Evolutionary conservation across 1,140 invertebrate species (phyloP).

Genomic region (Linepithema humile): DNA sequence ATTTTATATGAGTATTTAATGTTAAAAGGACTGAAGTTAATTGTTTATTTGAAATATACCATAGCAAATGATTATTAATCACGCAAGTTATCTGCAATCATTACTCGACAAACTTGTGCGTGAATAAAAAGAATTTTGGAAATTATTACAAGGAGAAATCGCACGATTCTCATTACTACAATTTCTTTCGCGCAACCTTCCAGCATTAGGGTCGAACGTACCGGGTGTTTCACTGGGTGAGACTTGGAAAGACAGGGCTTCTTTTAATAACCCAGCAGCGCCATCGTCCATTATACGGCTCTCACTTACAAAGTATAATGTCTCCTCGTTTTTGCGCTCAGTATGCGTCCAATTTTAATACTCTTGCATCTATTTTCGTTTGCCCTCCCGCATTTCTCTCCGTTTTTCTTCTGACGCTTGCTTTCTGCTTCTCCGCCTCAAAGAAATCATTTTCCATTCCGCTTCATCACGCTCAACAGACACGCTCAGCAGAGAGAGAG

Average conservation of each 20-base stretch:
- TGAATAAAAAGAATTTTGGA: too few relatives aligned
- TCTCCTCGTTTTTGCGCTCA: constrained; percentile 66
- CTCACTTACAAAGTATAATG: constrained; percentile 72
- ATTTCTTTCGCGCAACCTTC: constrained; percentile 10
- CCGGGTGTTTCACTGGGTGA: constrained; percentile 38
- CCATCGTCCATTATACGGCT: constrained; percentile 65
- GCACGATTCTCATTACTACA: background rate
- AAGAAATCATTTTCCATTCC: constrained; percentile 55
- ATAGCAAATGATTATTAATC: background rate
- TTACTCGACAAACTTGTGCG: background rate
- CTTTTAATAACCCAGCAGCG: constrained; percentile 66
- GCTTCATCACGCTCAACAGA: constrained; percentile 14
- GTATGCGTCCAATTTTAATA: constrained; percentile 71
- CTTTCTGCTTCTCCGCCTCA: constrained; percentile 41
- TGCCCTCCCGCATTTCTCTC: constrained; percentile 31
- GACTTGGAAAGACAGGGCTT: constrained; percentile 45
- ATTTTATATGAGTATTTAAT: background rate
- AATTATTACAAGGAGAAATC: background rate
- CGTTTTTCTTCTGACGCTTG: constrained; percentile 21
- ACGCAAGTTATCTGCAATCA: background rate
- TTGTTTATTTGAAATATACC: background rate
- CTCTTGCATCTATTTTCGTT: constrained; percentile 56
- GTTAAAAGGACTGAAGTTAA: too few relatives aligned
- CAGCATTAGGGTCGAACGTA: constrained; percentile 40
- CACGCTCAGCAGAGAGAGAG: constrained; percentile 32